Percentiles rank a stretch among this genome's conserved stretches.
Evolutionary conservation across 1,140 invertebrate genomes (phyloP).

Genomic region (Saccostrea cuccullata): DNA sequence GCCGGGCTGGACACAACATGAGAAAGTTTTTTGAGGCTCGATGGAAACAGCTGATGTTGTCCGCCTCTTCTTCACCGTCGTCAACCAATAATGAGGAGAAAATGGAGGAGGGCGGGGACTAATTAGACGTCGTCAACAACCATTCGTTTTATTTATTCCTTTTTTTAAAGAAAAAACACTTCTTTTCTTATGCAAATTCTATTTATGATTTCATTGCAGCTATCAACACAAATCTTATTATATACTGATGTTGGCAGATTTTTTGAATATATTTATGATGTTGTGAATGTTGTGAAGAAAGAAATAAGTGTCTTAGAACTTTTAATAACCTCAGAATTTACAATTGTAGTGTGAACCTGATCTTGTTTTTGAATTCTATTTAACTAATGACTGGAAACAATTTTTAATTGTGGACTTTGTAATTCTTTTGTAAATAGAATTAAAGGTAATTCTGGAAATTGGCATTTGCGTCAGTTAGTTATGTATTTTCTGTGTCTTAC

Average conservation of each 20-base stretch:
- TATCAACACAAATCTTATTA: conserved; percentile 31
- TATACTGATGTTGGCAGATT: conserved; percentile 17
- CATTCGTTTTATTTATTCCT: conserved; percentile 22
- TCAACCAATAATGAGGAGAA: not conserved
- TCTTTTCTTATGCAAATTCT: conserved; percentile 31
- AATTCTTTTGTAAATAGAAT: conserved; percentile 15
- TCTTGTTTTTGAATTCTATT: not conserved
- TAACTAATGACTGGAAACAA: not conserved
- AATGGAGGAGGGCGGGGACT: conserved; percentile 3
- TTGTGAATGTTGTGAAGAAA: not conserved
- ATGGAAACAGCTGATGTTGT: conserved; percentile 85
- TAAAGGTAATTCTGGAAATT: not conserved
- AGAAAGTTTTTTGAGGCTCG: conserved; percentile 93
- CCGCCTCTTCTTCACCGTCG: not conserved
- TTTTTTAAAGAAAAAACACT: not conserved
- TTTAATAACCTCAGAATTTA: conserved; percentile 5
- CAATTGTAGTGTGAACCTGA: not conserved
- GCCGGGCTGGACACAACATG: conserved; percentile 94
- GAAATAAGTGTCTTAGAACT: conserved; percentile 31
- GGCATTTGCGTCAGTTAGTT: not conserved
- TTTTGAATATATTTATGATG: conserved; percentile 37
- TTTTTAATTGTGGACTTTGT: not conserved
- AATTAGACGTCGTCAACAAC: not conserved
- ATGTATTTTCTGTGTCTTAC: not conserved
- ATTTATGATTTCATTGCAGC: conserved; percentile 34